Conservation (phyloP, 2,888 invertebrate species). For the Chamaedrilus cognettii region DNA sequence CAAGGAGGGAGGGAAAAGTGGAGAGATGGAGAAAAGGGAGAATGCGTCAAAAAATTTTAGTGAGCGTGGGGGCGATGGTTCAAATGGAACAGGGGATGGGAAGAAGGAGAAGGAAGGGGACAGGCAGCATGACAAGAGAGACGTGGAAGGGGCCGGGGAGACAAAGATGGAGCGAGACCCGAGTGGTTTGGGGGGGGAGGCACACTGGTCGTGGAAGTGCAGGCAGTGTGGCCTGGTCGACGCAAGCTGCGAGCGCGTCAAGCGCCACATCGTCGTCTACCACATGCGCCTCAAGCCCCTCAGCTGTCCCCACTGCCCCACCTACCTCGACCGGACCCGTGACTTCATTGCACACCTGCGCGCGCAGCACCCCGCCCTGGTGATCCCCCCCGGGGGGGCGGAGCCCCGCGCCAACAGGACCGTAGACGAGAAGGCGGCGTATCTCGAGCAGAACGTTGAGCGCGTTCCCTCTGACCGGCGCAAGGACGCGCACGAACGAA, state of each 20-base stretch:
- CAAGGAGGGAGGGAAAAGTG: too few relatives aligned
- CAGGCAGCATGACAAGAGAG: background rate
- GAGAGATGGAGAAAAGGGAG: too few relatives aligned
- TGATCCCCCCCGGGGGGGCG: too few relatives aligned
- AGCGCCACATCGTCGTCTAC: conserved; percentile 24
- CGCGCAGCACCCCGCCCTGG: conserved; percentile 27
- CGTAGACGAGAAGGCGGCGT: conserved; percentile 24
- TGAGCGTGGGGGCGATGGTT: background rate
- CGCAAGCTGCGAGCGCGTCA: conserved; percentile 20
- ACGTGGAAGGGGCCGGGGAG: too few relatives aligned
- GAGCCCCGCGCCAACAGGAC: conserved; percentile 21
- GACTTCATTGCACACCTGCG: conserved; percentile 22
- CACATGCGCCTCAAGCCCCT: conserved; percentile 29
- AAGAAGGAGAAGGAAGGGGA: background rate
- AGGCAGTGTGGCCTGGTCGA: conserved; percentile 23
- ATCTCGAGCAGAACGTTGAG: conserved; percentile 24
- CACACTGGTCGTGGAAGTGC: conserved; percentile 22
- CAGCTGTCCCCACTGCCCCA: conserved; percentile 29
- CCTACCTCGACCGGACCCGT: conserved; percentile 22
- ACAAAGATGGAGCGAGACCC: background rate
- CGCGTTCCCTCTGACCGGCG: conserved; percentile 3
- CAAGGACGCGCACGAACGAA: background rate
- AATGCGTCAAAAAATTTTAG: background rate
- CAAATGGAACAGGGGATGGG: background rate
- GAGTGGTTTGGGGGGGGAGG: background rate